Base-by-base conservation (phyloP, 2,797 vertebrate species). In the Phaenicophaeus curvirostris region DNA sequence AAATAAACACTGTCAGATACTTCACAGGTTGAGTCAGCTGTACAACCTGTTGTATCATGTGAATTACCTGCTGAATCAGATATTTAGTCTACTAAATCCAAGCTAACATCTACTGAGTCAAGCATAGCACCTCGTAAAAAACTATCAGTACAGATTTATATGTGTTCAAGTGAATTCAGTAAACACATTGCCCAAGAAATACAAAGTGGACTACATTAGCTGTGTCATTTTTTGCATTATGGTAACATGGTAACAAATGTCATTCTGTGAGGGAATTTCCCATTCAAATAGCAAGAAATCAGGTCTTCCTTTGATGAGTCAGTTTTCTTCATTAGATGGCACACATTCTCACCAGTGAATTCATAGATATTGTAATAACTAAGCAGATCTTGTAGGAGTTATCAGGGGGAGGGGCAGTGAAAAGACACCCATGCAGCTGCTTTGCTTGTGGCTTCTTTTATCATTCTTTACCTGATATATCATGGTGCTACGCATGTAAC, bases 21-120 rank as follows among this genome's bases (percentile, higher is more conserved):
- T 87, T 94, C 89, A 91, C 57, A 82, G 73, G 46, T 50, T 79
- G 63, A 95, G 81, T 96, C 84, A 88, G 72, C 88, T 72, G 76
- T 15, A 6, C 61, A 87, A 65, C 92, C 90, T 97, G 96, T 96
- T 96, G 96, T 93, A 97, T 93, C 95, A 95, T 54, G 62, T 53
- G 91, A 76, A 90, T 93, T 97, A 97, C 92, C 74, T 96, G 90
- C 92, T 97, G 95, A 97, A 89, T 96, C 92, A 97, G 89, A 68
- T 85, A 84, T 72, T 92, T 91, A 54, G 75, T 85, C 92, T 94
- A 51, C 67, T 86, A 85, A 95, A 94, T 89, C 95, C 91, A 73
- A 91, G 83, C 50, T 82, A 80, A 74, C 87, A 74, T 79, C 84
- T 55, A 30, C 46, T 68, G 90, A 94, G 91, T 93, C 76, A 72